Evolutionary conservation across 2,888 invertebrate species (phyloP), one percentile per base, ranked within the genome.

Genomic region (Gerris lacustris): DNA sequence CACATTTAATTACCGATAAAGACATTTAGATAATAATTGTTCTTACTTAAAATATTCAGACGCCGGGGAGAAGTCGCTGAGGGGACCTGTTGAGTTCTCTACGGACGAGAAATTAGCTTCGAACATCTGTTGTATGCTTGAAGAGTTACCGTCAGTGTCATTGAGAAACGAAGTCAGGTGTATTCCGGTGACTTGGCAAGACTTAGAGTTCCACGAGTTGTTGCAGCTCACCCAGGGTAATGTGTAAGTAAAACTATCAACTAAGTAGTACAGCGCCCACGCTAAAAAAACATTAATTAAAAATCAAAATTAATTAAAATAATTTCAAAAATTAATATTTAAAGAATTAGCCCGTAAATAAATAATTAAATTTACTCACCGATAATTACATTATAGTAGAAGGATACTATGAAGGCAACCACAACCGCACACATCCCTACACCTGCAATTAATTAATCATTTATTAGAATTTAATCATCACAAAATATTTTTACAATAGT

Each of bases 361-460:
- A 31, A 31, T 31, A 31, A 31, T 31, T 31, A 31, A 31, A 31
- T 2, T 31, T 31, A 69, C 69, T 67, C 18, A 70, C 69, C 91
- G 77, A 92, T 91, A 77, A 92, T 91, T 70, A 92, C 91, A 81
- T 92, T 92, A 82, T 90, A 90, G 80, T 90, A 90, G 80, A 90
- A 90, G 0, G 89, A 89, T 15, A 90, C 88, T 81, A 89, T 90
- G 81, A 89, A 90, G 15, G 90, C 89, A 63, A 90, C 88, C 80
- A 90, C 84, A 63, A 90, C 89, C 18, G 89, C 88, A 80, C 90
- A 90, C 80, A 89, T 90, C 69, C 90, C 90, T 47, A 90, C 88
- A 76, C 90, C 90, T 89, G 81, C 17, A 80, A 79, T 70, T 74
- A 72, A 31, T 31, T 31, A 31, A 31, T 31, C 1, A 31, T 31